Evolutionary conservation across 2,888 invertebrate species (phyloP).

Genomic region (Ligdia adustata): DNA sequence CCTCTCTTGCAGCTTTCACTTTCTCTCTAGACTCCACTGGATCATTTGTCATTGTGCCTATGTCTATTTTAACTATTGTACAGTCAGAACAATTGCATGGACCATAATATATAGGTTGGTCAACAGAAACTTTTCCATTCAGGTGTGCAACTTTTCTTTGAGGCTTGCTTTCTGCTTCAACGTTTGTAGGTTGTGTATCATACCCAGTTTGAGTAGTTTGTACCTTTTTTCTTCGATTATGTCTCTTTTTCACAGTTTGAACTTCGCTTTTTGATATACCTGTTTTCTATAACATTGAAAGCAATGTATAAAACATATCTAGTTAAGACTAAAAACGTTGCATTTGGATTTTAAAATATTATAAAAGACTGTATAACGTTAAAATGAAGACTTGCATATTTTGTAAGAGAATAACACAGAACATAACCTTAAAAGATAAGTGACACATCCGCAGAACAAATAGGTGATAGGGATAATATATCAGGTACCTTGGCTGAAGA

Average conservation of each 20-base stretch:
- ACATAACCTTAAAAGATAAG: constrained; percentile 53
- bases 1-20: constrained; percentile 68
- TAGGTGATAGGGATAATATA: constrained; percentile 34
- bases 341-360: too few species aligned
- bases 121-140: not conserved
- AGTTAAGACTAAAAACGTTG: too few species aligned
- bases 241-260: constrained; percentile 49
- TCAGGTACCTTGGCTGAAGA: constrained; percentile 58
- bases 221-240: constrained; percentile 56
- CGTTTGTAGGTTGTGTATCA: constrained; percentile 15
- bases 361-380: too few species aligned
- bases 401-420: not conserved
- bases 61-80: constrained; percentile 15
- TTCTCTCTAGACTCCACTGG: constrained; percentile 52
- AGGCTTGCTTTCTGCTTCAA: constrained; percentile 12
- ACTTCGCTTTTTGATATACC: not conserved
- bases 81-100: constrained; percentile 14
- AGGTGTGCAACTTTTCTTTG: constrained; percentile 2
- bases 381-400: not conserved
- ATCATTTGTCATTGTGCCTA: constrained; percentile 17
- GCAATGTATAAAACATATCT: not conserved
- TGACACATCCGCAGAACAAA: constrained; percentile 45
- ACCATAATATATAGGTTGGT: constrained; percentile 8
- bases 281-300: constrained; percentile 9
- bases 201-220: constrained; percentile 37